Evolutionary conservation across 2,113 vertebrate species (phyloP).

Genomic region (Mobula hypostoma): DNA sequence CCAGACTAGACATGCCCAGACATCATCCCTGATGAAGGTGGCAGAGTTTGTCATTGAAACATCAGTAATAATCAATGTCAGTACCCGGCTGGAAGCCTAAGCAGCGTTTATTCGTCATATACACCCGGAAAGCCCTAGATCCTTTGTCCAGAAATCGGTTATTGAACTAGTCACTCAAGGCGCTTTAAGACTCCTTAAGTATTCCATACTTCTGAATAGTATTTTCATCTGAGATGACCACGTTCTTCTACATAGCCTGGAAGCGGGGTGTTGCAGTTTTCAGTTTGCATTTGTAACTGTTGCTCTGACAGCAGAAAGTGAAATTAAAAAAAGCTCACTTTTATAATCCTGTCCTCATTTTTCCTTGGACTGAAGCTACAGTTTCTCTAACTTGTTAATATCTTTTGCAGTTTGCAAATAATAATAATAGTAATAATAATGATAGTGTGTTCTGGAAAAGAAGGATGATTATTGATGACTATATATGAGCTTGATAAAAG

Average conservation of each 20-base stretch:
- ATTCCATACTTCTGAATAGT: not conserved
- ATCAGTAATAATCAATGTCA: too few species aligned
- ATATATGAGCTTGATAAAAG: not conserved
- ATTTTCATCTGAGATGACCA: too few species aligned
- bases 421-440: not conserved
- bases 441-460: not conserved
- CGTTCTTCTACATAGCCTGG: not conserved
- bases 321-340: not conserved
- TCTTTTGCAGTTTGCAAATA: not conserved
- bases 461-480: not conserved
- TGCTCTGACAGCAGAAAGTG: not conserved
- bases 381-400: not conserved
- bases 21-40: too few species aligned
- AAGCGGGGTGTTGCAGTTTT: too few species aligned
- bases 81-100: too few species aligned
- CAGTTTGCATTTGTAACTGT: not conserved
- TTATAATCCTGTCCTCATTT: not conserved
- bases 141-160: too few species aligned
- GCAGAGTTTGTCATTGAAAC: too few species aligned
- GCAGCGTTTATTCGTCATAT: too few species aligned
- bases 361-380: not conserved
- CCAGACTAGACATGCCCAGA: too few species aligned
- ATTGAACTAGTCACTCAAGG: not conserved
- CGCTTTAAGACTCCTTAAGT: not conserved
- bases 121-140: too few species aligned